phyloP scores from a whole-genome alignment of 1,140 invertebrate species.

The Atta cephalotes region DNA sequence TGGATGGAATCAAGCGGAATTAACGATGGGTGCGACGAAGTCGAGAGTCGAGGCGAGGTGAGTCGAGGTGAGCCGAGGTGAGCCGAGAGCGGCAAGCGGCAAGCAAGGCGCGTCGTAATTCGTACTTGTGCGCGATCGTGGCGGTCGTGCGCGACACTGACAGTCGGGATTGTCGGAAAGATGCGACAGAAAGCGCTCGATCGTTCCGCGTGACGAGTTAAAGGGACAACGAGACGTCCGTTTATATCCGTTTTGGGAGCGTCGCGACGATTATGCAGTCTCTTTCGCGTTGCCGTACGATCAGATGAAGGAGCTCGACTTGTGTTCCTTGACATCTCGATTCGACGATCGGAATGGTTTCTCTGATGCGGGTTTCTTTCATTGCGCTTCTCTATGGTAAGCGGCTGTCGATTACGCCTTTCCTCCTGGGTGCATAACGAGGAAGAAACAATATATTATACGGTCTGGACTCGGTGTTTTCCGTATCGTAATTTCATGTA shows the following conservation, averaged over 20 bases:
- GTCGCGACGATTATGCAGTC: conserved; percentile 10
- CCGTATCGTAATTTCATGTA: neutral
- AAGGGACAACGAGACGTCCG: neutral
- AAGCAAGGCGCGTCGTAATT: neutral
- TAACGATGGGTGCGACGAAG: neutral
- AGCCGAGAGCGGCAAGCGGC: too few species aligned
- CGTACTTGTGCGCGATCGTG: neutral
- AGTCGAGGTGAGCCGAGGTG: too few species aligned
- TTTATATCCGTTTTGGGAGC: neutral
- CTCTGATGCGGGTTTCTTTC: conserved; percentile 7
- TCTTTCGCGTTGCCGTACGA: neutral
- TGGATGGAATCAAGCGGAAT: neutral
- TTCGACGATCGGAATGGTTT: conserved; percentile 39
- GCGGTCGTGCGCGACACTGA: neutral
- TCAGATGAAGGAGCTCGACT: conserved; percentile 37
- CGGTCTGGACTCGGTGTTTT: neutral
- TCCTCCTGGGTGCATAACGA: neutral
- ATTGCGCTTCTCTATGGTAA: conserved; percentile 45
- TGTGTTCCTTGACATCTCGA: neutral
- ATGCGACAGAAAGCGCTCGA: conserved; percentile 8
- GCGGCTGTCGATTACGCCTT: neutral
- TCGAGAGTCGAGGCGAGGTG: neutral
- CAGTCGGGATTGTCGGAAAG: neutral
- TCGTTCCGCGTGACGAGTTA: conserved; percentile 27
- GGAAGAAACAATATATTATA: neutral